Evolutionary conservation across 2,113 vertebrate genomes (phyloP), one percentile per base, ranked within the genome.

Genomic region (Poeciliopsis prolifica): DNA sequence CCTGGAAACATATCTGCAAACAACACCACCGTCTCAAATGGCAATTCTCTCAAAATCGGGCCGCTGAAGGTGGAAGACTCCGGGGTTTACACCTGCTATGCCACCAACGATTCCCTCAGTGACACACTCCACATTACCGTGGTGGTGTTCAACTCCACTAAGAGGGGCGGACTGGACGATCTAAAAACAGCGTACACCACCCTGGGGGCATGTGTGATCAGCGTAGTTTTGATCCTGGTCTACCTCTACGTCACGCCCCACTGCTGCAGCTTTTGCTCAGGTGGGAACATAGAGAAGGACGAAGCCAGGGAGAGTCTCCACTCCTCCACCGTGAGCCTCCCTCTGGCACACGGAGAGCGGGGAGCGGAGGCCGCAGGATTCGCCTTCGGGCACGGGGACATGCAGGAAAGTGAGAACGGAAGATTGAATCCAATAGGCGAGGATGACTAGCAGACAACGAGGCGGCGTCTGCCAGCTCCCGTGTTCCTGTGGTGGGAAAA

Each of bases 141-240:
- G 54, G 92, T 93, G 85, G 98, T 99, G 65, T 91, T 96, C 77
- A 98, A 98, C 89, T 93, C 92, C 91, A 98, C 97, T 71, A 63
- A 83, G 74, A 94, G 87, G 0, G 93, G 94, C 6, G 92, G 94
- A n/a, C 91, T 95, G 0, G 97, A 98, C 80, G 95, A 95, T 61
- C 93, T 99, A 58, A 99, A 99, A 90, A 99, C 98, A 0, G 98
- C 97, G 58, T 99, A 98, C 86, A 99, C 98, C 88, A 99, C 98
- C 0, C 94, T 99, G 0, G 95, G 97, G 81, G 97, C 95, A 37
- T 99, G 97, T 60, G 93, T 98, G 90, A 91, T 97, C 74, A 98
- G 97, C 58, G 90, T 97, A 42, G 94, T 99, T 51, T 93, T 99
- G 89, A 95, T 99, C 40, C 93, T 99, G 72, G 95, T 98, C 91